Conservation (phyloP, 2,797 vertebrate species). For the Garrulus glandarius region DNA sequence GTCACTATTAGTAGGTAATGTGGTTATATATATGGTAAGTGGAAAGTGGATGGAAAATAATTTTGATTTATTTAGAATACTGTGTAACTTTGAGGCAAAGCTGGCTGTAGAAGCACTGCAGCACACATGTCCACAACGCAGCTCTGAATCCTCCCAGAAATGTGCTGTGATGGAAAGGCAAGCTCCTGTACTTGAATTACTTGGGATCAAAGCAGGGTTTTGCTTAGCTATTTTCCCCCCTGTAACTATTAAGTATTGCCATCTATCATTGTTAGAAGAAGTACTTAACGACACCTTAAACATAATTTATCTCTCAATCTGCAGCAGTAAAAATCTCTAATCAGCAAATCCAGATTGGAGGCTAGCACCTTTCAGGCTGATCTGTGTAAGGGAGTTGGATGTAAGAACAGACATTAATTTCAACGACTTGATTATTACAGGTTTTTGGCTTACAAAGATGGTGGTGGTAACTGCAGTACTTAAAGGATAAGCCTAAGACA, state of each 20-base stretch:
- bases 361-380: background rate
- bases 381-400: background rate
- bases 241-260: background rate
- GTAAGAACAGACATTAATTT: background rate
- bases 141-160: background rate
- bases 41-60: background rate
- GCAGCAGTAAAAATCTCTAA: background rate
- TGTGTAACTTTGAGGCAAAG: background rate
- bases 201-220: background rate
- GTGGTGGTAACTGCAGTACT: background rate
- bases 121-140: background rate
- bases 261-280: slow-evolving; percentile 4
- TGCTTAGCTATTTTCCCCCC: background rate
- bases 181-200: background rate
- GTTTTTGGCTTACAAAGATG: background rate
- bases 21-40: background rate
- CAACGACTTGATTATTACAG: background rate
- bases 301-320: background rate
- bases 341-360: background rate
- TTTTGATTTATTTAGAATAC: background rate
- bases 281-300: background rate
- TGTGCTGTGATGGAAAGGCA: background rate
- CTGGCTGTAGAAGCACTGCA: background rate
- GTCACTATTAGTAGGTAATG: background rate
- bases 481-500: background rate